Evolutionary conservation across 2,888 invertebrate species (phyloP).

Genomic region (Scaptomyza cyrtandrae): DNA sequence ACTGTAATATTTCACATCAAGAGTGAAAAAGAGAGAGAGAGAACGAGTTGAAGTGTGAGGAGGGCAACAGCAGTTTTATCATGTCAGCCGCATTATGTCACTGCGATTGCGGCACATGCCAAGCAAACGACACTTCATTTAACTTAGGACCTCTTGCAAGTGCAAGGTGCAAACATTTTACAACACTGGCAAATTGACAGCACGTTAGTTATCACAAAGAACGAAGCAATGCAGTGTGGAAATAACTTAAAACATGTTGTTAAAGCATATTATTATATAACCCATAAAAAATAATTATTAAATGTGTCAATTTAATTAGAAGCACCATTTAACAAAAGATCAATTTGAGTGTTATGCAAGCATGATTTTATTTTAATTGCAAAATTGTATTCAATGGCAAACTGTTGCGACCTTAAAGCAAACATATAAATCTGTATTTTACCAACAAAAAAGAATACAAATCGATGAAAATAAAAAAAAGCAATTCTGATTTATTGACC

Average conservation of each 20-base stretch:
- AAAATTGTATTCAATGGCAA: background rate
- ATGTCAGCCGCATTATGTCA: slow-evolving; percentile 60
- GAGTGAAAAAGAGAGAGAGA: background rate
- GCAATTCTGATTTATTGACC: slow-evolving; percentile 34
- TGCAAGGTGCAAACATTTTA: slow-evolving; percentile 9
- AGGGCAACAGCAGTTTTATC: slow-evolving; percentile 22
- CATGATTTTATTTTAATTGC: slow-evolving; percentile 5
- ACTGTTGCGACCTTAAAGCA: background rate
- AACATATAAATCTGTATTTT: background rate
- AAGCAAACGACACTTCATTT: slow-evolving; percentile 24
- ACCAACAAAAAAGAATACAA: background rate
- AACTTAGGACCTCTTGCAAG: slow-evolving; percentile 33
- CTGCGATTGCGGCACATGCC: slow-evolving; percentile 33
- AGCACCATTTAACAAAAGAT: background rate
- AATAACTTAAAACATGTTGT: background rate
- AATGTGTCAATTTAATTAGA: too few relatives aligned
- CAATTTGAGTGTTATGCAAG: background rate
- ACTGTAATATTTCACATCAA: slow-evolving; percentile 31
- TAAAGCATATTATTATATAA: too few relatives aligned
- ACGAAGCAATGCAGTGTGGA: background rate
- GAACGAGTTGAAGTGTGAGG: background rate
- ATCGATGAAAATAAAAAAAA: slow-evolving; percentile 14
- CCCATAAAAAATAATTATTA: too few relatives aligned
- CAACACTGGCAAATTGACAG: slow-evolving; percentile 8
- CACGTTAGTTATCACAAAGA: background rate